Evolutionary conservation across 2,113 vertebrate species (phyloP), one percentile per base, ranked within the genome.

Genomic region (Malaclemys terrapin): DNA sequence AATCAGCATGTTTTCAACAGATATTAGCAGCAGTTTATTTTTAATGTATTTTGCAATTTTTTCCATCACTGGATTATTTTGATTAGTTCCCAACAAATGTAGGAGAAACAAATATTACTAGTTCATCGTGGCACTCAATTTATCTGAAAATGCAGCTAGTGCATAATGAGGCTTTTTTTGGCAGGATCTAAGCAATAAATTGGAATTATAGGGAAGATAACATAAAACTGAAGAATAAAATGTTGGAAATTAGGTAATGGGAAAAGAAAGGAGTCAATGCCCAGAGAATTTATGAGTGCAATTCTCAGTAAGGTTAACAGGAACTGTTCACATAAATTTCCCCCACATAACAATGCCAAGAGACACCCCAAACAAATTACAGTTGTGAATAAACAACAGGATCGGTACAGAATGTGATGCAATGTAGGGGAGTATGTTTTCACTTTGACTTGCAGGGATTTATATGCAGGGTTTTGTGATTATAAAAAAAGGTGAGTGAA

Each of bases 141-240:
- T 96, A 82, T 88, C 97, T 96, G 94, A 80, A 82, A 85, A 88
- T 82, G 80, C 50, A 95, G 80, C 38, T 82, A 96, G 83, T 49
- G 27, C 49, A 82, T 78, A 89, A 4, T 59, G 76, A 95, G 85
- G 92, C 53, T 89, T 92, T 81, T 80, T 94, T 89, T 91, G 87
- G 91, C 88, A 91, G 87, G 82, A 38, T 91, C 76, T 91, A 84
- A 96, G 81, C n/a, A 72, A 42, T 92, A 38, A 9, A 8, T 29
- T 85, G 83, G n/a, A 95, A 96, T 96, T 94, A 90, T 5, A 93
- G 89, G 89, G 86, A 88, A 96, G 93, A 96, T 86, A 88, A 90
- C 52, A 89, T 96, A 91, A 96, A 94, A 59, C 75, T 80, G 65
- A 78, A 93, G 89, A 95, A 91, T 84, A 88, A 90, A 94, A 95